Conservation (phyloP, 53 echinoderm and acorn worm species). For the Holothuria leucospilota region DNA sequence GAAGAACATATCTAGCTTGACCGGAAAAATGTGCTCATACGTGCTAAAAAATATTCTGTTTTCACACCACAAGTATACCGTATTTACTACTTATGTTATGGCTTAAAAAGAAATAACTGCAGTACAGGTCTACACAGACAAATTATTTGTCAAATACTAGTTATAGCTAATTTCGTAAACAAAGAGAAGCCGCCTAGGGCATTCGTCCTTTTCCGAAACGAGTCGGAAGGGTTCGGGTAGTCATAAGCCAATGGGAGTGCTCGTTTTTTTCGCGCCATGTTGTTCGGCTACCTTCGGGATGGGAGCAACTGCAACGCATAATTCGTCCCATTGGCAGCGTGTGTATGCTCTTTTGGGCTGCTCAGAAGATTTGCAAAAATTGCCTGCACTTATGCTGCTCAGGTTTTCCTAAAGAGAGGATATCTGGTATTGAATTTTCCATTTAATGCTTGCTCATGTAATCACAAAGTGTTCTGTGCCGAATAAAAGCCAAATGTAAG, state of each 20-base stretch:
- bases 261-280: slow-evolving; percentile 29
- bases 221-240: not conserved
- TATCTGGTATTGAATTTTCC: slow-evolving; percentile 26
- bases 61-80: too few species aligned
- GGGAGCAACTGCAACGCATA: slow-evolving; percentile 1
- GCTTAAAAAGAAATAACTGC: too few species aligned
- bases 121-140: too few species aligned
- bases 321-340: slow-evolving; percentile 42
- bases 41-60: too few species aligned
- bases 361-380: not conserved
- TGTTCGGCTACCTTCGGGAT: slow-evolving; percentile 7
- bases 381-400: slow-evolving; percentile 3
- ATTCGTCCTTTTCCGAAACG: slow-evolving; percentile 5
- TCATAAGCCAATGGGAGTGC: slow-evolving; percentile 13
- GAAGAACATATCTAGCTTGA: too few species aligned
- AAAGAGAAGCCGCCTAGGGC: slow-evolving; percentile 40
- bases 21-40: too few species aligned
- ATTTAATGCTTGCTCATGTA: slow-evolving; percentile 35
- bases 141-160: too few species aligned
- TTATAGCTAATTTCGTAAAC: slow-evolving; percentile 14
- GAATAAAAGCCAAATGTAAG: not conserved
- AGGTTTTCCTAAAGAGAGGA: slow-evolving; percentile 16
- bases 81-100: too few species aligned
- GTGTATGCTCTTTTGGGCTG: slow-evolving; percentile 2
- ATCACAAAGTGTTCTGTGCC: slow-evolving; percentile 39